Percentiles rank a stretch among this genome's conserved stretches.
Evolutionary conservation across 2,888 invertebrate species (phyloP).

Genomic region (Drosophila monieri): DNA sequence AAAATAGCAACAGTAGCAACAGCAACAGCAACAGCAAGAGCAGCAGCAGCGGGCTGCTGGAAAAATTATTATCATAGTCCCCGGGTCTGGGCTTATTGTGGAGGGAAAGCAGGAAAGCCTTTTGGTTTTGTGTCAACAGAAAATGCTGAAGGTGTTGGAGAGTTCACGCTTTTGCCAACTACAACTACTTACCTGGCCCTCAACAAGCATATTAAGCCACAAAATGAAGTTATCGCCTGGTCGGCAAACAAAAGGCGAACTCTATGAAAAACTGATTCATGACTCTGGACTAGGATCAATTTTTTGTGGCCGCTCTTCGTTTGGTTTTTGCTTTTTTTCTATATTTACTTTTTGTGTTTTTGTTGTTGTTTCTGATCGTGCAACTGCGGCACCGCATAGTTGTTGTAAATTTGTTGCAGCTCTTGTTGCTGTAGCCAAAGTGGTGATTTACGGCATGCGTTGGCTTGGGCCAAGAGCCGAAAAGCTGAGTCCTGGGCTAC

Average conservation of each 20-base stretch:
- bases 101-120: conserved; percentile 63
- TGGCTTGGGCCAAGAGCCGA: conserved; percentile 44
- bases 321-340: conserved; percentile 11
- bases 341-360: conserved; percentile 16
- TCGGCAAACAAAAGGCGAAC: conserved; percentile 72
- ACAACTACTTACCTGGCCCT: conserved; percentile 75
- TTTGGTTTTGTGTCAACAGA: conserved; percentile 72
- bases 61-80: conserved; percentile 76
- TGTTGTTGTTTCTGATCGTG: conserved; percentile 51
- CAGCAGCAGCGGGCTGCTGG: conserved; percentile 50
- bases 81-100: conserved; percentile 29
- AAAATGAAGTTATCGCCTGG: conserved; percentile 77
- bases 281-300: conserved; percentile 55
- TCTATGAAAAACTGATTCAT: conserved; percentile 78
- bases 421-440: conserved; percentile 57
- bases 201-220: conserved; percentile 79
- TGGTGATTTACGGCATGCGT: conserved; percentile 81
- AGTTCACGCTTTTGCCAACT: conserved; percentile 75
- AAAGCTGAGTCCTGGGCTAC: conserved; percentile 46
- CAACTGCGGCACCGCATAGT: conserved; percentile 73
- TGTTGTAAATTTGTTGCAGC: conserved; percentile 80
- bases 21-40: conserved; percentile 37
- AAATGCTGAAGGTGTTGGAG: conserved; percentile 76
- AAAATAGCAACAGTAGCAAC: conserved; percentile 17
- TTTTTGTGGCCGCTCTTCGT: conserved; percentile 22